These are phyloP conservation scores for Melinaea menophilus DNA, from an alignment of 2,888 invertebrate genomes.

Conservation along the genomic window DNA sequence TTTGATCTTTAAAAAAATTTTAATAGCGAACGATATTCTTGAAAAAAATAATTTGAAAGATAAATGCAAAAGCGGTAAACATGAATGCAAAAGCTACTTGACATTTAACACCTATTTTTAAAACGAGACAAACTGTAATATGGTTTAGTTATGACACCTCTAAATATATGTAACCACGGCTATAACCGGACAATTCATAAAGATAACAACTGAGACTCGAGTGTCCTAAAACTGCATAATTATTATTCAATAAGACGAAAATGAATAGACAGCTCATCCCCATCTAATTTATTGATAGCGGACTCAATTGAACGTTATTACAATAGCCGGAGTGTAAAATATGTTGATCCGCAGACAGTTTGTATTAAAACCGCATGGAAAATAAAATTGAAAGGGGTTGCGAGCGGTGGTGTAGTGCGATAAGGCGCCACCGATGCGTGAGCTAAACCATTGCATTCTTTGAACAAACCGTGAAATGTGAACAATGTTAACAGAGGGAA, in stretches of 20 bases:
- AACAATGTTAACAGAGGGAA: constrained; percentile 56
- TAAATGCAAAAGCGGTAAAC: too few species aligned
- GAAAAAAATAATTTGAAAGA: too few species aligned
- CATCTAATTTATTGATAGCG: constrained; percentile 56
- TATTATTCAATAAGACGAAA: constrained; percentile 21
- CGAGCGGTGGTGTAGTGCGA: constrained; percentile 56
- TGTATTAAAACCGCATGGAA: constrained; percentile 60
- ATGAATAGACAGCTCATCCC: constrained; percentile 42
- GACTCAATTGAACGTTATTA: constrained; percentile 55
- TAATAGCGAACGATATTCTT: too few species aligned
- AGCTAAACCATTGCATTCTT: constrained; percentile 51
- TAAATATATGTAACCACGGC: too few species aligned
- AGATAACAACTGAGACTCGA: too few species aligned
- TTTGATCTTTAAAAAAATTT: too few species aligned
- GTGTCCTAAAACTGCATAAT: background rate
- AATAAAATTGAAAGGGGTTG: constrained; percentile 62
- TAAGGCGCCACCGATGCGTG: constrained; percentile 57
- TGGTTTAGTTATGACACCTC: too few species aligned
- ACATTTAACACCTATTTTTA: too few species aligned
- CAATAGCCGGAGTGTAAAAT: constrained; percentile 59
- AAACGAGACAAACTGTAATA: too few species aligned
- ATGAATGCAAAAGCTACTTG: too few species aligned
- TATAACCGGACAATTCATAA: too few species aligned
- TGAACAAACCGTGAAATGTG: constrained; percentile 45
- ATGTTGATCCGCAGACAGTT: constrained; percentile 68